Conservation (phyloP, 2,113 vertebrate genomes). For the Sakesphorus luctuosus region DNA sequence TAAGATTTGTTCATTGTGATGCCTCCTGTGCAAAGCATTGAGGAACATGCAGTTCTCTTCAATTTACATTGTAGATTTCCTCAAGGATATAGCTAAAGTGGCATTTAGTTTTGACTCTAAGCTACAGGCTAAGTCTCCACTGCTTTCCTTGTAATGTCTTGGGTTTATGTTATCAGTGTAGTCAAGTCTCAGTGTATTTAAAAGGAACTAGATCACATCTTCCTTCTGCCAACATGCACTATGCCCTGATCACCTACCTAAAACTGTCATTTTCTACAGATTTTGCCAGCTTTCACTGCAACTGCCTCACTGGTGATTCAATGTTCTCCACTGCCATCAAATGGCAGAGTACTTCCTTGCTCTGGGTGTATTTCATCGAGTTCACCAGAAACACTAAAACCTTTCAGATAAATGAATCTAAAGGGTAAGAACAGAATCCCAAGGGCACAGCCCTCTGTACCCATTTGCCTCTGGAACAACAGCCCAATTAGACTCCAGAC, state of each 20-base stretch:
- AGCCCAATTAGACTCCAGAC: background rate
- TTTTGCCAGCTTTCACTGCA: background rate
- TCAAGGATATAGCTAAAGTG: slow-evolving; percentile 49
- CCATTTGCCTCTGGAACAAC: background rate
- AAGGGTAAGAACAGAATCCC: background rate
- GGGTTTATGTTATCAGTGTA: slow-evolving; percentile 25
- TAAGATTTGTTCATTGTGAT: slow-evolving; percentile 52
- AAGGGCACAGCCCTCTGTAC: background rate
- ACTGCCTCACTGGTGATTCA: background rate
- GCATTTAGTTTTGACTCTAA: slow-evolving; percentile 16
- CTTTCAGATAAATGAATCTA: background rate
- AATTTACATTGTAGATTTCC: background rate
- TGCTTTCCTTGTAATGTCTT: slow-evolving; percentile 4
- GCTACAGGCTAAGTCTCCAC: background rate
- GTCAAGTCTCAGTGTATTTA: background rate
- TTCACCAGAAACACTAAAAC: background rate
- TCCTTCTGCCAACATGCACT: background rate
- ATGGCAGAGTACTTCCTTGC: background rate
- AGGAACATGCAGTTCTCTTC: background rate
- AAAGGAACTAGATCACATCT: background rate
- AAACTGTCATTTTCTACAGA: background rate
- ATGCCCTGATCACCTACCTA: background rate
- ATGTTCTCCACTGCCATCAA: background rate
- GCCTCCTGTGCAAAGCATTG: background rate
- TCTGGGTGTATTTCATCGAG: background rate